Conservation (phyloP, 2,113 vertebrate species). For the Leucopsar rothschildi region DNA sequence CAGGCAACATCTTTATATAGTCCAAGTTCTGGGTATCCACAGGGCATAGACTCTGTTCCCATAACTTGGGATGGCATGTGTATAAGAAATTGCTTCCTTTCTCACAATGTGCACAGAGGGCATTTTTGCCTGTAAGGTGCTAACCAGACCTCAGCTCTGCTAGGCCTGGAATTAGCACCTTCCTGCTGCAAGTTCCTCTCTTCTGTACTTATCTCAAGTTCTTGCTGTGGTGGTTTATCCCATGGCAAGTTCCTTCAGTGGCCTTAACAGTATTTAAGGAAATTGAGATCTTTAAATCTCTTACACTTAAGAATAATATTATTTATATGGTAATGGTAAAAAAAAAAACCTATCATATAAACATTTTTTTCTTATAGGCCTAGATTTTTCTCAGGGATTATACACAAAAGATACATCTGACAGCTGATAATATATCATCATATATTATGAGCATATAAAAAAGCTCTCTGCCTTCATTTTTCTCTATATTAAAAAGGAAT, state of each 20-base stretch:
- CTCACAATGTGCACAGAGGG: neutral
- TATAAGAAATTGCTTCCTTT: neutral
- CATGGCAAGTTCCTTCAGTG: neutral
- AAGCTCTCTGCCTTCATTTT: neutral
- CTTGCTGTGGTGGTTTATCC: neutral
- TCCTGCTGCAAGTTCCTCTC: neutral
- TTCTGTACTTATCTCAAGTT: neutral
- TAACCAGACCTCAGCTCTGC: neutral
- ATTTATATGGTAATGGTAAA: neutral
- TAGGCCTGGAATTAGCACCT: neutral
- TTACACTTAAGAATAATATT: neutral
- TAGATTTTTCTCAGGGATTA: neutral
- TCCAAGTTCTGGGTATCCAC: neutral
- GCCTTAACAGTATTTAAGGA: neutral
- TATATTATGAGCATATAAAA: neutral
- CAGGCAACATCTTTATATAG: neutral
- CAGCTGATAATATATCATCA: neutral
- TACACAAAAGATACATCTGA: neutral
- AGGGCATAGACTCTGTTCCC: neutral
- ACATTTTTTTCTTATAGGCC: neutral
- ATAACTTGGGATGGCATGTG: neutral
- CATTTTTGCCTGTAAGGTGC: neutral
- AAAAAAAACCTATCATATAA: neutral
- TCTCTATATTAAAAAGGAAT: neutral
- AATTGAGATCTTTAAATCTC: neutral